phyloP scores from a whole-genome alignment of 2,113 vertebrate genomes.

The Campylomormyrus tamandua region DNA sequence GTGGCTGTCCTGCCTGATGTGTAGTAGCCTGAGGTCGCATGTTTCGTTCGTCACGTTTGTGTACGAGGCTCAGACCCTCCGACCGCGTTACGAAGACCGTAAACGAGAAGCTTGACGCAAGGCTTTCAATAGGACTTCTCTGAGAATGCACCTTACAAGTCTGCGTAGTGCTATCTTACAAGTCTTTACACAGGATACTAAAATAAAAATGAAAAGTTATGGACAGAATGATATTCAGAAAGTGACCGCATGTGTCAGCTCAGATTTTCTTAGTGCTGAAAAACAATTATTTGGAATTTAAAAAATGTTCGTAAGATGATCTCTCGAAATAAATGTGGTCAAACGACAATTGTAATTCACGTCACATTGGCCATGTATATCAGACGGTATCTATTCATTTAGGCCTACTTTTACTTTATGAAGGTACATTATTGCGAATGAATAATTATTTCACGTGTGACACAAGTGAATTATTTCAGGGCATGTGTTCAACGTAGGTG shows the following conservation, averaged over 20 bases:
- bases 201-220: background rate
- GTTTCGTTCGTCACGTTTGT: background rate
- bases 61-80: background rate
- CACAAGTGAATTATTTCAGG: background rate
- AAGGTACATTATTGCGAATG: background rate
- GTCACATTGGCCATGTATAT: background rate
- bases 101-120: background rate
- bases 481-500: background rate
- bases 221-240: background rate
- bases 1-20: background rate
- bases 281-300: background rate
- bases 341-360: background rate
- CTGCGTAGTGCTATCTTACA: background rate
- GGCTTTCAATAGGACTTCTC: background rate
- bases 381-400: background rate
- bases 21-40: background rate
- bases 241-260: background rate
- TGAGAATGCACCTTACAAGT: background rate
- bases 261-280: background rate
- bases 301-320: background rate
- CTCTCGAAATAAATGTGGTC: background rate
- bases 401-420: background rate
- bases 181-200: background rate
- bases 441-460: background rate
- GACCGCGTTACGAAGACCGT: background rate